Base-by-base conservation (phyloP, 1,140 invertebrate species). In the Sycophila sp. region DNA sequence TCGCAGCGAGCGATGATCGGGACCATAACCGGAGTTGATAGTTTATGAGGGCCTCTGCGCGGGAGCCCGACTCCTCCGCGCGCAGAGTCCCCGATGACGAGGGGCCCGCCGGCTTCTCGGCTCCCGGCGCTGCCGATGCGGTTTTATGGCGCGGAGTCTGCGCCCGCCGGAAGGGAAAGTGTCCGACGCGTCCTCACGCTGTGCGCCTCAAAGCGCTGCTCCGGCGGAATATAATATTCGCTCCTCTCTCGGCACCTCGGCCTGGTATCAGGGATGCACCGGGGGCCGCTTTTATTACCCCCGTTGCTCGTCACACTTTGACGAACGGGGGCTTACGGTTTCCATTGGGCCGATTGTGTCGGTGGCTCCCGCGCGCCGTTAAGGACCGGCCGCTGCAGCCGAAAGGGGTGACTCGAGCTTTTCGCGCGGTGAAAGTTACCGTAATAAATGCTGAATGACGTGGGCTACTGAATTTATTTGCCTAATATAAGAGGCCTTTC, bases 221-320 rank as follows among this genome's bases (percentile, higher is more conserved):
- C n/a, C 49, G 47, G 15, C 47, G 47, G n/a, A n/a, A 68, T 34
- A 68, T 68, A 58, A 68, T 68, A 68, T 67, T 67, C 34, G 19
- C n/a, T n/a, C n/a, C n/a, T n/a, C n/a, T n/a, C n/a, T n/a, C n/a
- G n/a, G n/a, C n/a, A n/a, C n/a, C n/a, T n/a, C n/a, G n/a, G n/a
- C n/a, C n/a, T n/a, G n/a, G n/a, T n/a, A n/a, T n/a, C n/a, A n/a
- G n/a, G n/a, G n/a, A n/a, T n/a, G n/a, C n/a, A 15, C 8, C 51
- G 51, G n/a, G 19, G 26, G 24, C 15, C 11, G 32, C 55, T 69
- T n/a, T 69, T 69, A 69, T 69, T 69, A 32, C 66, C 45, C 26
- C 30, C 10, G 56, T 51, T 69, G 56, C 58, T 69, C 56, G 66
- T 69, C 66, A 62, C 30, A 17, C 2, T 17, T 45, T 13, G 28